A percentile compares a stretch with the other conserved stretches of the same genome.
phyloP scores from a whole-genome alignment of 92 coral and sea anemone genomes.

The Isaurus tuberculatus region DNA sequence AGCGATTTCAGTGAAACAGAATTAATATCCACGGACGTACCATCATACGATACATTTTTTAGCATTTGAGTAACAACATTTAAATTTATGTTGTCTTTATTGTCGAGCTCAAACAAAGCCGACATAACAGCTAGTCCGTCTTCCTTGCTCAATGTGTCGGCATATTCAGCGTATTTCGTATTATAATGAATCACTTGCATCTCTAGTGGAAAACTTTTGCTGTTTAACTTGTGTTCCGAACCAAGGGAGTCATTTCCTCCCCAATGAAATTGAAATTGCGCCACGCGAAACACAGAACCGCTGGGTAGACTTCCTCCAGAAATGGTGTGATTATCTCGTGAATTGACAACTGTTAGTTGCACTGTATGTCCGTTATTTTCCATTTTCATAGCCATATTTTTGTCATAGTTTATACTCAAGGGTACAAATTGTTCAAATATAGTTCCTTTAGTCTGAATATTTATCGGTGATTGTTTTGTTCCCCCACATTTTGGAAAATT shows the following conservation, averaged over 20 bases:
- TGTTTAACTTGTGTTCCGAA: conserved; percentile 84
- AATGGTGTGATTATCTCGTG: conserved; percentile 48
- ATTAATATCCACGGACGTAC: conserved; percentile 26
- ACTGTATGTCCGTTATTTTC: conserved; percentile 87
- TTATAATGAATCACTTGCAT: conserved; percentile 83
- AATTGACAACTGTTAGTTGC: conserved; percentile 41
- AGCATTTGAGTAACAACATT: conserved; percentile 61
- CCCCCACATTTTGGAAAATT: conserved; percentile 74
- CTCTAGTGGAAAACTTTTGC: conserved; percentile 82
- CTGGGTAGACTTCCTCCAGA: conserved; percentile 72
- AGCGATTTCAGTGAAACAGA: conserved; percentile 54
- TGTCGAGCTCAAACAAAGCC: conserved; percentile 59
- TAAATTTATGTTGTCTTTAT: conserved; percentile 56
- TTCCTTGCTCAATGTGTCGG: conserved; percentile 45
- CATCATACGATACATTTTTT: conserved; percentile 45
- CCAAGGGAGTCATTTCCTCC: conserved; percentile 72
- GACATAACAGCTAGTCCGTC: conserved; percentile 77
- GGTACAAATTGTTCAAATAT: conserved; percentile 63
- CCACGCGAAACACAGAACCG: conserved; percentile 50
- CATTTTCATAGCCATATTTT: conserved; percentile 56
- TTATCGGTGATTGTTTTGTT: conserved; percentile 77
- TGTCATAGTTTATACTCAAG: conserved; percentile 55
- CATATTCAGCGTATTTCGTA: conserved; percentile 56
- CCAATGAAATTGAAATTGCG: conserved; percentile 86
- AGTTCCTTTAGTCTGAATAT: conserved; percentile 68